Evolutionary conservation across 2,888 invertebrate genomes (phyloP).

Genomic region (Acanthosoma haemorrhoidale): DNA sequence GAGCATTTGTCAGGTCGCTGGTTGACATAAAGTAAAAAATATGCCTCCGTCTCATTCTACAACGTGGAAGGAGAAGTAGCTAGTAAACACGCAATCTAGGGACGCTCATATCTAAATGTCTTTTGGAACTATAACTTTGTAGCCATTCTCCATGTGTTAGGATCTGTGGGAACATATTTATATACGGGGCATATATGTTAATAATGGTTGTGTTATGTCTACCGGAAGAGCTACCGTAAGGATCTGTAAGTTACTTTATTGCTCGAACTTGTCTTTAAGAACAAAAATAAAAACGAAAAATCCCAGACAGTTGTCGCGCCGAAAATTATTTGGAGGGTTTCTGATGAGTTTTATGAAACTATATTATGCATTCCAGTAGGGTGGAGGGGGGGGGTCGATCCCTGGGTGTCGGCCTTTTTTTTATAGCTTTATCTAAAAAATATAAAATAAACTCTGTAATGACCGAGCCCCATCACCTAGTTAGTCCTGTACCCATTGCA

Average conservation of each 20-base stretch:
- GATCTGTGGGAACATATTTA: not conserved
- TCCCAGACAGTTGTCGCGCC: too few relatives aligned
- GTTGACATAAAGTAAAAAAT: slow-evolving; percentile 27
- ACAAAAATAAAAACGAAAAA: too few relatives aligned
- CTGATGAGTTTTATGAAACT: too few relatives aligned
- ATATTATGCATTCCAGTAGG: too few relatives aligned
- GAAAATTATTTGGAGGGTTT: too few relatives aligned
- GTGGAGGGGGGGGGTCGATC: too few relatives aligned
- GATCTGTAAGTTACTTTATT: not conserved
- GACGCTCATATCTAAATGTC: slow-evolving; percentile 1
- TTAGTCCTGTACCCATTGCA: too few relatives aligned
- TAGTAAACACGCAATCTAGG: slow-evolving; percentile 22
- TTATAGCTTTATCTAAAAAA: too few relatives aligned
- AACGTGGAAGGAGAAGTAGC: slow-evolving; percentile 5
- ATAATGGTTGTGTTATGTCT: not conserved
- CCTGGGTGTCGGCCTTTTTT: too few relatives aligned
- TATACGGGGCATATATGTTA: not conserved
- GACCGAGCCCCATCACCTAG: too few relatives aligned
- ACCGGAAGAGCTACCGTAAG: not conserved
- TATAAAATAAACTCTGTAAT: too few relatives aligned
- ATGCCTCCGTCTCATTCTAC: slow-evolving; percentile 1
- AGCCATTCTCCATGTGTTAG: not conserved
- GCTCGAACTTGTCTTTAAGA: too few relatives aligned
- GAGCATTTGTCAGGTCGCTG: slow-evolving; percentile 22
- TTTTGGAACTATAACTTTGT: not conserved